Evolutionary conservation across 2,113 vertebrate species (phyloP).

Genomic region (Fukomys damarensis): DNA sequence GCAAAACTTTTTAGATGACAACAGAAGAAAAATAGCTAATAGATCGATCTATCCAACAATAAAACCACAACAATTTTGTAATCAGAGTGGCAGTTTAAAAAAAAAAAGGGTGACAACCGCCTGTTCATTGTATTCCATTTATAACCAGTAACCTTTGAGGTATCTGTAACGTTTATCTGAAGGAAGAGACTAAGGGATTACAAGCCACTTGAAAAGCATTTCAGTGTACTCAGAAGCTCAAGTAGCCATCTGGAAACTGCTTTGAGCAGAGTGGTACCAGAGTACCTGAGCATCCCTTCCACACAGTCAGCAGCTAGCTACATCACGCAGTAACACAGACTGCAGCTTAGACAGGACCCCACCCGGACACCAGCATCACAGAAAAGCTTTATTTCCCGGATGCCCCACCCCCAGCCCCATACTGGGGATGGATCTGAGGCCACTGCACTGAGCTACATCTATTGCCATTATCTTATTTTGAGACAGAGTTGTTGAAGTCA

Average conservation of each 20-base stretch:
- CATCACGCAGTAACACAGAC: background rate
- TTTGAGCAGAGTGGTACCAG: background rate
- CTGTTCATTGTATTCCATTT: background rate
- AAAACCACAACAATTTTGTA: background rate
- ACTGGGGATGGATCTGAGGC: background rate
- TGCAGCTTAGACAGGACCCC: too few species aligned
- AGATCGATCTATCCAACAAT: background rate
- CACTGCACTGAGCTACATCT: background rate
- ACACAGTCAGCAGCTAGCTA: rapidly evolving
- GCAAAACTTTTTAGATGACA: background rate
- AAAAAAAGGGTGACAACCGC: background rate
- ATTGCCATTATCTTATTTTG: background rate
- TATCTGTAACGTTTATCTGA: background rate
- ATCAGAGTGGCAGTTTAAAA: background rate
- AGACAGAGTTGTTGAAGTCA: background rate
- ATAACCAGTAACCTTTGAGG: background rate
- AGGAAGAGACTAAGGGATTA: background rate
- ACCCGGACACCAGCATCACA: rapidly evolving
- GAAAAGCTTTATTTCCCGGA: background rate
- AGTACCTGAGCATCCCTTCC: background rate
- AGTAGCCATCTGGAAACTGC: background rate
- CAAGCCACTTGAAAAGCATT: background rate
- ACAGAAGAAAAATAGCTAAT: background rate
- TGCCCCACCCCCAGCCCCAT: too few species aligned
- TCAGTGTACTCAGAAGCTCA: background rate